Evolutionary conservation across 2,113 vertebrate species (phyloP).

Genomic region (Lycaon pictus): DNA sequence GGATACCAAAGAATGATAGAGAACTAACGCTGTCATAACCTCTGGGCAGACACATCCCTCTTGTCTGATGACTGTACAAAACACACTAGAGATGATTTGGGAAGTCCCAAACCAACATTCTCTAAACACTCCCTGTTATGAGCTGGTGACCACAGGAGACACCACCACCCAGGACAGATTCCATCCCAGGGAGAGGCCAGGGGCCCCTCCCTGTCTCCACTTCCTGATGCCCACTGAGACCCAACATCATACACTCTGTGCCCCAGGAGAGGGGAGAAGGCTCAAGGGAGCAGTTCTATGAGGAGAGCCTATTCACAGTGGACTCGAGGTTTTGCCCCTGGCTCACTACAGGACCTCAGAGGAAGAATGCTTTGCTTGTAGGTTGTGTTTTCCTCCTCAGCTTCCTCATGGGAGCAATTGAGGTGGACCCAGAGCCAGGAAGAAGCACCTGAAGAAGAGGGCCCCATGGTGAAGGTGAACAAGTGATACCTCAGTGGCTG

Average conservation of each 20-base stretch:
- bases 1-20: background rate
- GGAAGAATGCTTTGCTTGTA: background rate
- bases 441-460: background rate
- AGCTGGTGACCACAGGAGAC: background rate
- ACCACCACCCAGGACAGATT: background rate
- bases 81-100: background rate
- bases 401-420: background rate
- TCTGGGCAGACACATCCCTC: background rate
- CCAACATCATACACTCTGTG: background rate
- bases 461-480: background rate
- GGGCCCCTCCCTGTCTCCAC: background rate
- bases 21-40: background rate
- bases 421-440: background rate
- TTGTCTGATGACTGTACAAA: background rate
- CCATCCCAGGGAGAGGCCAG: background rate
- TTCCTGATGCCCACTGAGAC: too few relatives aligned
- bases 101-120: background rate
- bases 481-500: background rate
- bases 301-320: background rate
- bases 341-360: background rate
- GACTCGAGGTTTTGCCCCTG: background rate
- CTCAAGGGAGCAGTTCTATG: background rate
- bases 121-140: background rate
- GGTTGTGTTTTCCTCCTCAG: background rate
- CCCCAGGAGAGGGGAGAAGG: background rate